Percentiles rank a stretch among this genome's conserved stretches.
Evolutionary conservation across 2,888 invertebrate genomes (phyloP).

Genomic region (Acronicta psi): DNA sequence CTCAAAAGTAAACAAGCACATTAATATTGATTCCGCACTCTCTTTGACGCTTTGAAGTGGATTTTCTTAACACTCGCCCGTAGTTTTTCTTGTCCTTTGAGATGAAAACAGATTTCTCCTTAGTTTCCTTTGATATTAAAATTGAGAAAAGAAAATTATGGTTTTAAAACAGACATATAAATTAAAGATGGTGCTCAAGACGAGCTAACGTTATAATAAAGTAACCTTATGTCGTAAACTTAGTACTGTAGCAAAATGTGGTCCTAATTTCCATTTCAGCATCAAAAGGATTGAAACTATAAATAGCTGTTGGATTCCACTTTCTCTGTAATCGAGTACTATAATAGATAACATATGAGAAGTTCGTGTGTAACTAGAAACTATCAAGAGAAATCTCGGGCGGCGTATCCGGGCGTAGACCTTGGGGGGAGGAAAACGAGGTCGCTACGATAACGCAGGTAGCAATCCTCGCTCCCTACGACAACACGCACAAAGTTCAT

Average conservation of each 20-base stretch:
- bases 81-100: constrained; percentile 79
- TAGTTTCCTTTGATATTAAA: constrained; percentile 62
- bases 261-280: constrained; percentile 59
- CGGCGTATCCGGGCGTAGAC: constrained; percentile 76
- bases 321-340: constrained; percentile 67
- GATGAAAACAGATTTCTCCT: constrained; percentile 66
- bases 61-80: constrained; percentile 74
- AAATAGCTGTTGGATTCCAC: constrained; percentile 59
- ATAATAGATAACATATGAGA: constrained; percentile 66
- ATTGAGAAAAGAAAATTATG: constrained; percentile 35
- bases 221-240: background rate
- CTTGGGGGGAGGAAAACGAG: constrained; percentile 79
- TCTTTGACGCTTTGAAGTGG: constrained; percentile 81
- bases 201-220: no score
- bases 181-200: background rate
- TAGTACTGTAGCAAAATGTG: constrained; percentile 47
- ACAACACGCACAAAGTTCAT: constrained; percentile 42
- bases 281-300: constrained; percentile 56
- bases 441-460: constrained; percentile 73
- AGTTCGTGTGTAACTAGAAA: constrained; percentile 75
- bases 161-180: constrained; percentile 2
- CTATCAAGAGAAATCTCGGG: constrained; percentile 81
- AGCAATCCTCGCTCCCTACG: constrained; percentile 58
- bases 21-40: constrained; percentile 86
- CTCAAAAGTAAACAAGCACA: constrained; percentile 86